Conservation (phyloP, 2,113 vertebrate genomes). For the Cacatua alba region DNA sequence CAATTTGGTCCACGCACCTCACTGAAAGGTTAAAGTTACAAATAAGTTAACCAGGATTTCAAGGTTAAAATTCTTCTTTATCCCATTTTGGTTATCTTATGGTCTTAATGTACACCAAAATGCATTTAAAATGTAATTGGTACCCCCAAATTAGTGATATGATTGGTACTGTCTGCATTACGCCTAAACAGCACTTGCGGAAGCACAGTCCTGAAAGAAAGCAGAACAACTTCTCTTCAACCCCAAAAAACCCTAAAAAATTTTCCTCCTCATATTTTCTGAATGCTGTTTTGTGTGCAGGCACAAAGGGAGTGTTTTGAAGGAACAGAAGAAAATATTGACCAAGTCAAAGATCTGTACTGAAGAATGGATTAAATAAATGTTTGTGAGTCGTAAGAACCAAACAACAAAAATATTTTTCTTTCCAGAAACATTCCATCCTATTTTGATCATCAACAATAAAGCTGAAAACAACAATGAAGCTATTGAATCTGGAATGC, state of each 20-base stretch:
- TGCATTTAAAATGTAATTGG: background rate
- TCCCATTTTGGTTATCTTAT: background rate
- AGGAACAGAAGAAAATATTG: conserved; percentile 69
- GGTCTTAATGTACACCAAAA: background rate
- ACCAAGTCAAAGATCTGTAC: conserved; percentile 66
- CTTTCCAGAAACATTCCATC: conserved; percentile 61
- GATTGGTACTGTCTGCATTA: background rate
- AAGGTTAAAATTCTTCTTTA: background rate
- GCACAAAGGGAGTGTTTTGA: conserved; percentile 69
- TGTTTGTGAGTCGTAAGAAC: conserved; percentile 65
- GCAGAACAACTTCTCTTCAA: background rate
- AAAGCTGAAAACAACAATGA: conserved; percentile 51
- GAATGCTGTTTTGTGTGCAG: conserved; percentile 45
- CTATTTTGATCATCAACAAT: conserved; percentile 65
- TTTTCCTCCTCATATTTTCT: conserved; percentile 8
- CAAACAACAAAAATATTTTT: conserved; percentile 71
- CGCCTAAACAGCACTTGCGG: background rate
- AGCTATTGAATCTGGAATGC: conserved; percentile 63
- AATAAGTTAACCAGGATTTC: background rate
- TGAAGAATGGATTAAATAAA: conserved; percentile 71
- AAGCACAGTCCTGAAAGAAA: background rate
- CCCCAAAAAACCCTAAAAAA: background rate
- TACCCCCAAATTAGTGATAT: background rate
- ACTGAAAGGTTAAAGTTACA: background rate
- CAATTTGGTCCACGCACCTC: background rate